phyloP scores from a whole-genome alignment of 1,140 invertebrate species.

The Musca domestica region DNA sequence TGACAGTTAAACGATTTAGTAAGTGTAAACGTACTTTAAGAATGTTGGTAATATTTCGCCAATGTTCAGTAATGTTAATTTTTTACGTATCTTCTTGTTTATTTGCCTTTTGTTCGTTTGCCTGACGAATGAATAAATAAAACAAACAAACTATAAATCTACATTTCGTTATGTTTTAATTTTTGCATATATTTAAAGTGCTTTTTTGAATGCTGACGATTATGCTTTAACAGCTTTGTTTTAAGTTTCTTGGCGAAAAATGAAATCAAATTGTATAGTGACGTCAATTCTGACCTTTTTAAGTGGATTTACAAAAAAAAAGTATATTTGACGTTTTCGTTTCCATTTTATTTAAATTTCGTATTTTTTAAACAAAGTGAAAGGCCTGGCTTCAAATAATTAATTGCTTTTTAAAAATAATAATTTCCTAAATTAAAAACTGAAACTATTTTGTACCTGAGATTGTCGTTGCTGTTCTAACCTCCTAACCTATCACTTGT shows the following conservation, averaged over 20 bases:
- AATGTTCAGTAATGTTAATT: too few species aligned
- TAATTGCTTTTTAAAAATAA: too few species aligned
- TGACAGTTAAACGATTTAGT: too few species aligned
- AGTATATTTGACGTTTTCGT: too few species aligned
- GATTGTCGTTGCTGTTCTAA: too few species aligned
- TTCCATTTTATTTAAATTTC: too few species aligned
- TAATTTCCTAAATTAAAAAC: too few species aligned
- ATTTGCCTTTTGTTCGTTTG: background rate
- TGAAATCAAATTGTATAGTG: conserved; percentile 1
- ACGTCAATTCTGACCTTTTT: conserved; percentile 13
- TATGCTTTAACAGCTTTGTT: background rate
- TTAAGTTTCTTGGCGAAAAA: background rate
- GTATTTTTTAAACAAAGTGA: background rate
- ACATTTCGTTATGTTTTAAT: background rate
- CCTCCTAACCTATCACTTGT: too few species aligned
- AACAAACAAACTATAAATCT: background rate
- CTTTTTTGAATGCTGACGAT: background rate
- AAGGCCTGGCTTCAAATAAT: background rate
- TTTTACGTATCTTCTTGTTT: too few species aligned
- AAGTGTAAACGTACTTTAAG: too few species aligned
- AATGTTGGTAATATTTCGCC: too few species aligned
- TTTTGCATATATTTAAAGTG: background rate
- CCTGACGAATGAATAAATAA: background rate
- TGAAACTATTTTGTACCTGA: too few species aligned
- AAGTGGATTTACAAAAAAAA: background rate